These are phyloP conservation scores for Enteromius mattozi DNA, from an alignment of 2,797 vertebrate genomes.

Conservation along the genomic window DNA sequence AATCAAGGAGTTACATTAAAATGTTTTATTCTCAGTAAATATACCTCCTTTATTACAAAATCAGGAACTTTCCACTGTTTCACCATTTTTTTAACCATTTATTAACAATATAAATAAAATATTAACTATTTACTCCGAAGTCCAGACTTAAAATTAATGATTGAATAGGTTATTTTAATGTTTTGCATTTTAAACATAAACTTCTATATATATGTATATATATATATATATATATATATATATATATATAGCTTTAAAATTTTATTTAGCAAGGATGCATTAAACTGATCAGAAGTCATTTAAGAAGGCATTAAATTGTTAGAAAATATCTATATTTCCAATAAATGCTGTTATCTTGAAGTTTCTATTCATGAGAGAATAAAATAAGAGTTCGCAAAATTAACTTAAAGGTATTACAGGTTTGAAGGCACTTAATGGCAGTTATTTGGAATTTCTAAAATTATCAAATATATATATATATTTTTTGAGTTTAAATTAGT, in stretches of 20 bases:
- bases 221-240: too few relatives aligned
- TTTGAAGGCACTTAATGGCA: too few relatives aligned
- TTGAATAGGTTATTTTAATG: not conserved
- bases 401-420: too few relatives aligned
- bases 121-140: not conserved
- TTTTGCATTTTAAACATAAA: too few relatives aligned
- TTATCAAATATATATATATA: too few relatives aligned
- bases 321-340: not conserved
- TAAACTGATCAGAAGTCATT: not conserved
- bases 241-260: not conserved
- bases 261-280: not conserved
- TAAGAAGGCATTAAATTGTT: not conserved
- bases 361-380: too few relatives aligned
- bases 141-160: not conserved
- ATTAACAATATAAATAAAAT: not conserved
- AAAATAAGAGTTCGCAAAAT: too few relatives aligned
- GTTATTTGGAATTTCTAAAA: too few relatives aligned
- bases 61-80: not conserved
- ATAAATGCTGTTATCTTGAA: not conserved
- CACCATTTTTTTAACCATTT: not conserved
- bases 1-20: not conserved
- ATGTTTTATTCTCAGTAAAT: not conserved
- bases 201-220: too few relatives aligned
- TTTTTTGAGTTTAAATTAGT: too few relatives aligned
- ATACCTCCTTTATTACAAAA: not conserved